phyloP scores from a whole-genome alignment of 2,113 vertebrate genomes.

The Paedocypris sp. region DNA sequence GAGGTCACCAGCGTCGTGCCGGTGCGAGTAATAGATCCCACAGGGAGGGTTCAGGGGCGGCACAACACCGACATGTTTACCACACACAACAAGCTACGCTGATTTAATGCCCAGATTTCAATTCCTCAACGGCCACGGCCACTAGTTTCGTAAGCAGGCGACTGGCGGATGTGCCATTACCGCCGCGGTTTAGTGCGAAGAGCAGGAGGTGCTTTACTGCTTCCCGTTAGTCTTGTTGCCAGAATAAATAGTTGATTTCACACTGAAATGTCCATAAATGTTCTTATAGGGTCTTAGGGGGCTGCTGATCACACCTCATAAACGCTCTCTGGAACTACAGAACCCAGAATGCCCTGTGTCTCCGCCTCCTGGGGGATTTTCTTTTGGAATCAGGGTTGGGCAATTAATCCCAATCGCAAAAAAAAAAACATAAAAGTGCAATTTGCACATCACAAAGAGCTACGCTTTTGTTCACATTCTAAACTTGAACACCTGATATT shows the following conservation, averaged over 20 bases:
- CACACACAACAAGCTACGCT: neutral
- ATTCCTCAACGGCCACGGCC: neutral
- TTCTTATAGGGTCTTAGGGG: too few relatives aligned
- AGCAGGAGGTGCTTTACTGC: neutral
- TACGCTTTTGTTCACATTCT: too few relatives aligned
- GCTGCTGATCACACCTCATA: too few relatives aligned
- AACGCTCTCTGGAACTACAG: too few relatives aligned
- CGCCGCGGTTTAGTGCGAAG: neutral
- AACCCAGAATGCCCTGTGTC: too few relatives aligned
- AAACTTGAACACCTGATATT: too few relatives aligned
- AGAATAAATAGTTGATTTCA: neutral
- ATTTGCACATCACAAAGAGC: too few relatives aligned
- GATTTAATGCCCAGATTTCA: neutral
- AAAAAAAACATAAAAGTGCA: too few relatives aligned
- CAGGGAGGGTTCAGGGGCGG: neutral
- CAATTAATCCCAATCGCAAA: too few relatives aligned
- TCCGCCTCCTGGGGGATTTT: too few relatives aligned
- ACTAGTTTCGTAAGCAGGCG: neutral
- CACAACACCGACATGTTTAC: neutral
- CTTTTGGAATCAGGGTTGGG: too few relatives aligned
- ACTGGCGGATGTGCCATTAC: neutral
- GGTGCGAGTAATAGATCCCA: conserved; percentile 1
- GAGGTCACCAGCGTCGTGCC: neutral
- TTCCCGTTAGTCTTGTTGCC: neutral
- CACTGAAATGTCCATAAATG: too few relatives aligned